These are phyloP conservation scores for Sardinella longiceps DNA, from an alignment of 2,797 vertebrate genomes.

Conservation along the genomic window DNA sequence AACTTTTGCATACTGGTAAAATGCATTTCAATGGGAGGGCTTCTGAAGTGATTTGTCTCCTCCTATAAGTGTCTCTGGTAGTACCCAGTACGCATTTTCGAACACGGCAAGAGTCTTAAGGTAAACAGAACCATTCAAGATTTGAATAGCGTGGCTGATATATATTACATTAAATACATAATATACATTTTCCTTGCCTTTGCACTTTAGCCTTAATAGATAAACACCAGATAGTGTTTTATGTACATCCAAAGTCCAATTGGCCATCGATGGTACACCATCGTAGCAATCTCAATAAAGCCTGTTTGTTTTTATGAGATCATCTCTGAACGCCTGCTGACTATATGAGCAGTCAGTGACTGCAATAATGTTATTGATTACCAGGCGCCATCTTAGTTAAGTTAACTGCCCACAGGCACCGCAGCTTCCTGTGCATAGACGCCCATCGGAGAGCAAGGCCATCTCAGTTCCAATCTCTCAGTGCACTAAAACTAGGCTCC, in stretches of 20 bases:
- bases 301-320: background rate
- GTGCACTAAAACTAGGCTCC: background rate
- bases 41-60: too few species aligned
- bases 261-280: background rate
- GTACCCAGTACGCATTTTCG: too few species aligned
- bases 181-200: too few species aligned
- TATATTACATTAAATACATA: too few species aligned
- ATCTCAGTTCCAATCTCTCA: background rate
- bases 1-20: too few species aligned
- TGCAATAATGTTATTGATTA: slow-evolving; percentile 3
- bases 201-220: too few species aligned
- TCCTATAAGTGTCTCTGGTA: too few species aligned
- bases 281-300: background rate
- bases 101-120: background rate
- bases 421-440: background rate
- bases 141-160: too few species aligned
- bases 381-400: background rate
- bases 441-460: background rate
- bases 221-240: background rate
- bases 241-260: background rate
- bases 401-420: background rate
- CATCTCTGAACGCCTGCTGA: background rate
- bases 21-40: too few species aligned
- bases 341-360: background rate
- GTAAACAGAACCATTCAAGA: background rate